Evolutionary conservation across 2,797 vertebrate genomes (phyloP), one percentile per base, ranked within the genome.

Genomic region (Myiotriccus ornatus): DNA sequence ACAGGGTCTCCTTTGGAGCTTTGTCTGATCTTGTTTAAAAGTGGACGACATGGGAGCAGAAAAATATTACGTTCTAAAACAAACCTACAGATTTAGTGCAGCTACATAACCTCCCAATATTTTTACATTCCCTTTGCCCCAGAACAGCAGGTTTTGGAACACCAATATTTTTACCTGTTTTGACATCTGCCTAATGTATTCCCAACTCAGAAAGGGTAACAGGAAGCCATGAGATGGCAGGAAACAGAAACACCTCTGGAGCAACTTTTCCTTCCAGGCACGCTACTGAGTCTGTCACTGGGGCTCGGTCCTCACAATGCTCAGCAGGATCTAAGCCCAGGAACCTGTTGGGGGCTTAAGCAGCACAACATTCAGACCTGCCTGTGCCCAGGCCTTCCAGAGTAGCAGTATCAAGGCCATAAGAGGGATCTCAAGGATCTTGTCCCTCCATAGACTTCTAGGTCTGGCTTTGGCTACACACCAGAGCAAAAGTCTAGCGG

Each of bases 81-180:
- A 64, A 65, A 50, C 27, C 8, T 28, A 37, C 15, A 84, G 13
- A n/a, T 65, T 70, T 74, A 70, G 41, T 55, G 56, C 52, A 49
- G 24, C 19, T 49, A 77, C 39, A 47, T 75, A 92, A 91, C 10
- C 28, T 65, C 76, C 8, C 39, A 69, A 14, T 73, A 35, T 60
- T 94, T 76, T 70, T 79, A 92, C 15, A 4, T 34, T 87, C 71
- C 71, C 19, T 59, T 82, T 91, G 30, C 23, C 85, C 17, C 60
- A 47, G 37, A 73, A 49, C 44, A 76, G 37, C 23, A 50, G 89
- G 30, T 57, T 81, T 92, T 82, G 82, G 87, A 69, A 74, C n/a
- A 75, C 17, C 17, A 56, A 3, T 56, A 55, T 60, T 90, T 90
- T 64, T 47, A 57, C 6, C 3, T 74, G 21, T 41, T 64, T 70